Base-by-base conservation (phyloP, 2,888 invertebrate genomes). In the Anodontia alba region DNA sequence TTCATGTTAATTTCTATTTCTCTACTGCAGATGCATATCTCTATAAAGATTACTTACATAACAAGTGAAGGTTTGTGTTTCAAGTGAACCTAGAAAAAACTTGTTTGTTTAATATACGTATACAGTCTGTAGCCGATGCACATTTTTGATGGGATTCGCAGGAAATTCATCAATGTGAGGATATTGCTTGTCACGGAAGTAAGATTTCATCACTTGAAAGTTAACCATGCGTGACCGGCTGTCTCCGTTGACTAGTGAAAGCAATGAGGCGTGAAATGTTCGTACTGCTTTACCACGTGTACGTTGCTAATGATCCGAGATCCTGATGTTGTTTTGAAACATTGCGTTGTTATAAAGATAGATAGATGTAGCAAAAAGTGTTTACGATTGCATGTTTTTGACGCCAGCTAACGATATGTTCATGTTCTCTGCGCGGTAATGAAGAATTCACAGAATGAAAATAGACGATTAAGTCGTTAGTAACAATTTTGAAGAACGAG, bases 151-250 rank as follows among this genome's bases (percentile, higher is more conserved):
- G 62, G 33, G 33, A 8, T 62, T 62, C 31, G 33, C 62, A 62
- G 62, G 62, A 33, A 33, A 62, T 62, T 62, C 62, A 62, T 62
- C 62, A 62, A 62, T 17, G 33, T 62, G 7, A 62, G 62, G 62
- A 62, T 62, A 62, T 62, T 33, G 33, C 62, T 62, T 62, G 62
- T 62, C 62, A 62, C 62, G 80, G 78, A 81, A 83, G 82, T 81
- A 74, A 78, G 81, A 78, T 85, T 83, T 81, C 85, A 76, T 83
- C 80, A 83, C 80, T 83, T 71, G 75, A 67, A 46, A 62, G 29
- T 79, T 73, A 83, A 83, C 82, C 73, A 83, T 31, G 73, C 76
- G 71, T 57, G 70, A 79, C 82, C 72, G 29, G 29, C 70, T 68
- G 72, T 68, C 68, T 74, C 51, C 76, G 73, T 38, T 51, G 38